phyloP scores from a whole-genome alignment of 2,888 invertebrate genomes.

The Philereme vetulata region DNA sequence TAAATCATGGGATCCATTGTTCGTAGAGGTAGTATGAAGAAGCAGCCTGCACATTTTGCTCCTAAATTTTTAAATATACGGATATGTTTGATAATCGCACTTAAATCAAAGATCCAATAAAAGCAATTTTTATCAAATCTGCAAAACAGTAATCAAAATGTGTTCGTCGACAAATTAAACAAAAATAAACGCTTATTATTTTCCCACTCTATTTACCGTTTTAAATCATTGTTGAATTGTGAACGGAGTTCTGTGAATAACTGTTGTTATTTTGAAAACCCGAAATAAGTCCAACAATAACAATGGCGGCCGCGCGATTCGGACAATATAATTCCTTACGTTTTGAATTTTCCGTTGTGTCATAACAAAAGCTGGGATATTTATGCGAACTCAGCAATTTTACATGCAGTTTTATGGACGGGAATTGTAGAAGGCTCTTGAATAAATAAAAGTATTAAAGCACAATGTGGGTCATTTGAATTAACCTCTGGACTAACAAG shows the following conservation, averaged over 20 bases:
- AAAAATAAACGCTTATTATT: constrained; percentile 8
- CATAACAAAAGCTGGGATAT: constrained; percentile 21
- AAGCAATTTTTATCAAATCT: too few species aligned
- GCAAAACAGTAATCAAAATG: not conserved
- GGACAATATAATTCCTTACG: constrained; percentile 29
- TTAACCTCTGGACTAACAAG: too few species aligned
- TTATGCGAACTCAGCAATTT: constrained; percentile 20
- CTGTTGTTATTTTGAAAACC: constrained; percentile 26
- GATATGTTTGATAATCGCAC: too few species aligned
- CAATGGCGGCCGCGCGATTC: constrained; percentile 31
- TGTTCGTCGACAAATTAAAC: not conserved
- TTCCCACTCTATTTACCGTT: constrained; percentile 7
- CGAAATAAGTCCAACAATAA: constrained; percentile 29
- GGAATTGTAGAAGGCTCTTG: constrained; percentile 2
- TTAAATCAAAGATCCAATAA: too few species aligned
- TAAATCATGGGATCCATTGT: constrained; percentile 3
- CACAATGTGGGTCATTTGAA: not conserved
- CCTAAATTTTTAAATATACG: too few species aligned
- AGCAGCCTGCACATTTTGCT: too few species aligned
- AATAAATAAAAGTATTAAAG: constrained; percentile 1
- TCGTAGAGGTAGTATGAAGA: not conserved
- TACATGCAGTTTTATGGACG: constrained; percentile 23
- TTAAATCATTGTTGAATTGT: constrained; percentile 19
- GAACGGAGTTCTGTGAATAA: constrained; percentile 14
- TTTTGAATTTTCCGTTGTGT: constrained; percentile 29